Evolutionary conservation across 2,797 vertebrate species (phyloP), one percentile per base, ranked within the genome.

Genomic region (Buceros bicornis): DNA sequence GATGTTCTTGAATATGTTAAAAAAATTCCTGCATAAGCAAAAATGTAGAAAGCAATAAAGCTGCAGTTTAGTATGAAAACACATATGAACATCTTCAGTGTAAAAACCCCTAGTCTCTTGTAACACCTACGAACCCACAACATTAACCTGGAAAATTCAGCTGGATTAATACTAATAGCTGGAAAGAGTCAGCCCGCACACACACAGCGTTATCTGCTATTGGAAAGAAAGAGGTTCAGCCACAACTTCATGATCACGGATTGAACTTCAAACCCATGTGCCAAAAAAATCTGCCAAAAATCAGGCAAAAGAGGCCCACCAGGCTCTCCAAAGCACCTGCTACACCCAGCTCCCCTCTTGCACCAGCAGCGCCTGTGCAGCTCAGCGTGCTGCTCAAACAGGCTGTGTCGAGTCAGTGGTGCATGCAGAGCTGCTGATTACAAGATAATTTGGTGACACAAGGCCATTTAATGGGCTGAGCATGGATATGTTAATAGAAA

Each of bases 201-300:
- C 45, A 47, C 45, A 47, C 45, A 47, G 45, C 18, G 21, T 47
- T 21, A 18, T 21, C 37, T 21, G 21, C 45, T 47, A 47, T 47
- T 47, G 18, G 45, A 47, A 47, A 47, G 45, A 19, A 16, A 16
- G 19, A 19, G 45, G 19, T 45, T 45, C 45, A 45, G 16, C 45
- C 37, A 40, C 48, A 43, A 11, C 45, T 13, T 20, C 61, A 16
- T 16, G 10, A 6, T 25, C 43, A 3, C 0, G 40, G 42, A 3
- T 0, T n/a, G 43, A 40, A 14, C 33, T 1, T 12, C 13, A 42
- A 70, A 13, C 13, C 7, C 4, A 0, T 1, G 6, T 7, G 17
- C 45, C 45, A 47, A 21, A 37, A 11, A 4, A 20, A 13, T 8
- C n/a, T 53, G 60, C 48, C 48, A 48, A 48, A 48, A 48, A 4